These are phyloP conservation scores for Lissocephala sabroskyi DNA, from an alignment of 2,888 invertebrate species.

Conservation along the genomic window DNA sequence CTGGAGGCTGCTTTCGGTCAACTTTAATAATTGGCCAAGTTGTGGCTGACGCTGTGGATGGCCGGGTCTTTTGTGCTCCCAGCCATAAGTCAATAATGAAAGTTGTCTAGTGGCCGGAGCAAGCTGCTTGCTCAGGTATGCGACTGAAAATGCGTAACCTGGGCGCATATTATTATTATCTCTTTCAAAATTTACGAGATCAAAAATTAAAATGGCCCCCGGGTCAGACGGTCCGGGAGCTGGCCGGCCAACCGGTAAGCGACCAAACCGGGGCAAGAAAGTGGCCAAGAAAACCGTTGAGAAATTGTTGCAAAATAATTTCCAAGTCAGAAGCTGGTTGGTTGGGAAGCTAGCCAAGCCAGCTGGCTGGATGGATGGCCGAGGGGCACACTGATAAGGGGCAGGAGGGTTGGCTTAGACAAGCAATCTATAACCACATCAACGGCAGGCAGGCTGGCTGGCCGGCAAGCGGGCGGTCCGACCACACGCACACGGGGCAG, in stretches of 20 bases:
- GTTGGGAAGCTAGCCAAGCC: background rate
- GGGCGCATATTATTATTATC: constrained; percentile 65
- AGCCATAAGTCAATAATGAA: constrained; percentile 58
- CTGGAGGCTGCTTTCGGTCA: constrained; percentile 13
- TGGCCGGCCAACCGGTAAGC: background rate
- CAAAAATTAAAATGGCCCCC: constrained; percentile 63
- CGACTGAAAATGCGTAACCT: constrained; percentile 53
- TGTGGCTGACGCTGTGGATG: no score
- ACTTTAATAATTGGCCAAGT: constrained; percentile 64
- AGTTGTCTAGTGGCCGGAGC: constrained; percentile 2
- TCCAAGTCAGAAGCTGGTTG: constrained; percentile 46
- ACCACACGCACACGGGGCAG: constrained; percentile 2
- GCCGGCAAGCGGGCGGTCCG: background rate
- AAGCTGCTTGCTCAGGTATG: constrained; percentile 26
- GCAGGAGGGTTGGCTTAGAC: constrained; percentile 8
- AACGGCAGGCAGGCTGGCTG: no score
- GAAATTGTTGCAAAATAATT: constrained; percentile 65
- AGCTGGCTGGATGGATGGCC: background rate
- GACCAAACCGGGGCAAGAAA: constrained; percentile 14
- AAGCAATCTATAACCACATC: constrained; percentile 57
- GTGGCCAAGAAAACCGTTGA: constrained; percentile 32
- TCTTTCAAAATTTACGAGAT: constrained; percentile 65
- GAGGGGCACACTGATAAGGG: constrained; percentile 24
- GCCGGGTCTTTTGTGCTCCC: constrained; percentile 46
- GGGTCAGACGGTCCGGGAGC: constrained; percentile 17